Conservation (phyloP, 2,888 invertebrate genomes). For the Agriopis marginaria region DNA sequence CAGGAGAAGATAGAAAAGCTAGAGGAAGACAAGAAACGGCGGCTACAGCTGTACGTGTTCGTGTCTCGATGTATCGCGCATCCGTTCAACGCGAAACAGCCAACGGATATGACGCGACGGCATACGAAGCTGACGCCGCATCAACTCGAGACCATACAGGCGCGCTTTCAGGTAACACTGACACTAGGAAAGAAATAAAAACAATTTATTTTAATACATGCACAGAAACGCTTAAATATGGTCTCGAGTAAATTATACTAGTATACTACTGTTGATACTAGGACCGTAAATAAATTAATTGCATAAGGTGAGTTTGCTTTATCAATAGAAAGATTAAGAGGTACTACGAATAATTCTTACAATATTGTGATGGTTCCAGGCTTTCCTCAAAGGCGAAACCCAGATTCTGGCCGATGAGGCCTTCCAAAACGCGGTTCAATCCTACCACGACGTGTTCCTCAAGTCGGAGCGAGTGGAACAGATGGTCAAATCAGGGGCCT, state of each 20-base stretch:
- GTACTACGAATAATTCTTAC: not conserved
- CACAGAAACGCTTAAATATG: too few relatives aligned
- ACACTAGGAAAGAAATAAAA: not conserved
- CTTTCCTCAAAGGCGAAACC: constrained; percentile 99
- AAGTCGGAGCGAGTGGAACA: constrained; percentile 98
- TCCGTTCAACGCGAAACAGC: constrained; percentile 99
- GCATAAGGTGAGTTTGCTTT: not conserved
- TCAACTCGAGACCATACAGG: constrained; percentile 97
- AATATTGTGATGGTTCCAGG: constrained; percentile 76
- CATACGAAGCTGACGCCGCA: constrained; percentile 98
- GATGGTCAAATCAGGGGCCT: constrained; percentile 99
- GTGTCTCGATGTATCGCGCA: constrained; percentile 99
- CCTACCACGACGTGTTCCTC: constrained; percentile 97
- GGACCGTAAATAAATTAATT: too few relatives aligned
- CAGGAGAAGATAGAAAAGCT: constrained; percentile 97
- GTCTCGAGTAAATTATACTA: too few relatives aligned
- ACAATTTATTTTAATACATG: not conserved
- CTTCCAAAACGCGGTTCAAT: constrained; percentile 99
- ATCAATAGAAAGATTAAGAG: too few relatives aligned
- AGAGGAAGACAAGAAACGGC: constrained; percentile 97
- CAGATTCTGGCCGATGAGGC: constrained; percentile 99
- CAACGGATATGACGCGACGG: constrained; percentile 98
- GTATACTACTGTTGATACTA: too few relatives aligned
- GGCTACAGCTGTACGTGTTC: constrained; percentile 98
- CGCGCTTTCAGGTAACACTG: constrained; percentile 94